These are phyloP conservation scores for Oconnorella tubifera DNA, from an alignment of 2,888 invertebrate genomes.

Conservation along the genomic window DNA sequence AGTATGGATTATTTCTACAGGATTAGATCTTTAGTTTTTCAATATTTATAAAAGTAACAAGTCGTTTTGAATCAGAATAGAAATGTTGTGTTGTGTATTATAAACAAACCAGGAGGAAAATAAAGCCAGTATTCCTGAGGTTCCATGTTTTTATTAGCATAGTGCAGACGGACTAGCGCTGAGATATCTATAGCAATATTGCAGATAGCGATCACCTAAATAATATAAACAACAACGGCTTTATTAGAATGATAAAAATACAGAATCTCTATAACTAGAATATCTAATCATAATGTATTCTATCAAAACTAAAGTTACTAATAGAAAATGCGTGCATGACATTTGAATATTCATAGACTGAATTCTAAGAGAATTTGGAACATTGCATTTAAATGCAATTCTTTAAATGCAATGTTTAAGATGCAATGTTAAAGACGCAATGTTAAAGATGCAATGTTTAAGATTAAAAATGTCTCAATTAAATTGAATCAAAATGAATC, in stretches of 20 bases:
- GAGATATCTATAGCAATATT: constrained; percentile 35
- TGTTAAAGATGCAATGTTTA: too few relatives aligned
- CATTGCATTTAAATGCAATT: too few relatives aligned
- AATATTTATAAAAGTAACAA: too few relatives aligned
- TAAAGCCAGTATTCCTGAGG: constrained; percentile 30
- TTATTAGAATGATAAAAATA: too few relatives aligned
- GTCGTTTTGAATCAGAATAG: too few relatives aligned
- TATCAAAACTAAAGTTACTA: not conserved
- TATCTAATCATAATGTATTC: too few relatives aligned
- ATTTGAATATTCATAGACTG: not conserved
- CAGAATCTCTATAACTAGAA: too few relatives aligned
- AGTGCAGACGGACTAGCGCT: constrained; percentile 25
- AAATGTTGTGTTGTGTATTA: too few relatives aligned
- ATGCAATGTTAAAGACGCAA: too few relatives aligned
- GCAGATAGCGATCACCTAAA: constrained; percentile 29
- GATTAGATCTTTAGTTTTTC: too few relatives aligned
- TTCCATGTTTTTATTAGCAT: constrained; percentile 23
- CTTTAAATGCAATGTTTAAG: too few relatives aligned
- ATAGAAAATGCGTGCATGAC: not conserved
- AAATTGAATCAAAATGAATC: not conserved
- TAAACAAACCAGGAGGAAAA: constrained; percentile 32
- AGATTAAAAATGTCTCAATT: not conserved
- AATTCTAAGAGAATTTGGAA: not conserved
- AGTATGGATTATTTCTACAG: too few relatives aligned
- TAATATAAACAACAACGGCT: not conserved